Evolutionary conservation across 2,888 invertebrate genomes (phyloP), one percentile per base, ranked within the genome.

Genomic region (Pelosia muscerda): DNA sequence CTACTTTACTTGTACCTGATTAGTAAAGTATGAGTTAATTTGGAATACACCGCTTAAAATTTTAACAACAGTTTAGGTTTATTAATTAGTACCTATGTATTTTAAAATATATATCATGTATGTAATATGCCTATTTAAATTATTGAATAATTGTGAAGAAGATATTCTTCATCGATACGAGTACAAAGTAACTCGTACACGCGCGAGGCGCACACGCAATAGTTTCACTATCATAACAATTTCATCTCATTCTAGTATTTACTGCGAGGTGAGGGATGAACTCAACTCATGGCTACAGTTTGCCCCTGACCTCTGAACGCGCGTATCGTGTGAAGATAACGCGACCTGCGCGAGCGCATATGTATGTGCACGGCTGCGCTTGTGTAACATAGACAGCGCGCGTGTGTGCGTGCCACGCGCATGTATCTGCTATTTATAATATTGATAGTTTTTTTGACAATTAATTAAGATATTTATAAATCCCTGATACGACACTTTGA

Each of bases 231-330:
- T 59, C 38, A 23, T 15, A 38, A 38, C 15, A 59, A 25, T 23
- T 59, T 38, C 13, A 34, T 34, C 11, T 59, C 15, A 25, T 59
- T 59, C 38, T 62, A 31, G 25, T 28, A 62, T 25, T 55, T 11
- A 38, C 19, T n/a, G 13, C 38, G 61, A 69, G 72, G 70, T 71
- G 73, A 67, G 73, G 38, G 66, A 70, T 68, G 66, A 65, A 65
- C 58, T 63, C 63, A 23, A 72, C 70, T 75, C 69, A 76, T 65
- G 73, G 76, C 26, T 76, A 69, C 61, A 60, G 72, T 42, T 65
- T 76, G 81, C 81, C 85, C 78, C 81, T 82, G 86, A 81, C 85
- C 85, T 69, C 70, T 80, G 85, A 69, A 77, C 78, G 76, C 75
- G 49, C 71, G 74, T 81, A 84, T 84, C 85, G 69, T 60, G 73